A percentile compares a stretch with the other conserved stretches of the same genome.
These are phyloP conservation scores for Lasioglossum lativentre DNA, from an alignment of 2,888 invertebrate genomes.

Conservation along the genomic window DNA sequence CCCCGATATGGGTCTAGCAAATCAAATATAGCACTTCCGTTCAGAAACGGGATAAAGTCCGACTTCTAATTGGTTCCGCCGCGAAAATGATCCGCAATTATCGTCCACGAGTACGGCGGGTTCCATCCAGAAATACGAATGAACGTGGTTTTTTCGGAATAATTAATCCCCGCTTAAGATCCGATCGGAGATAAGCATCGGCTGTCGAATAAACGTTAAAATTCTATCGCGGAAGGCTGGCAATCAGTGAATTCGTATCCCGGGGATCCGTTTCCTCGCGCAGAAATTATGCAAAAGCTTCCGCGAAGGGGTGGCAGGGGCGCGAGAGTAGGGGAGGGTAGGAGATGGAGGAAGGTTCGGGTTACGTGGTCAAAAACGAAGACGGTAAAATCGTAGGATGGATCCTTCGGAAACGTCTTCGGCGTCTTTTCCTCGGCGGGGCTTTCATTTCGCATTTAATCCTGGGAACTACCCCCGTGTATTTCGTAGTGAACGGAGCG, in stretches of 20 bases:
- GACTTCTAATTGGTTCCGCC: background rate
- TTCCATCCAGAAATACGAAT: background rate
- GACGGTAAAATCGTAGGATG: conserved; percentile 27
- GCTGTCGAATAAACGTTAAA: conserved; percentile 12
- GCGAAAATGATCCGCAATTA: background rate
- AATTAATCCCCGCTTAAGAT: background rate
- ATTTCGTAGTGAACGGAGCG: conserved; percentile 57
- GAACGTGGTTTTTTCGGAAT: background rate
- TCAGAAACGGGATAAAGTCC: background rate
- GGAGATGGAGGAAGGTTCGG: background rate
- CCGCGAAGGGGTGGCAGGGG: background rate
- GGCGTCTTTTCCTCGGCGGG: conserved; percentile 24
- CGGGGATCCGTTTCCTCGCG: conserved; percentile 1
- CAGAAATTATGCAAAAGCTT: conserved; percentile 14
- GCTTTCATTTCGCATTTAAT: conserved; percentile 59
- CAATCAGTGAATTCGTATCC: conserved; percentile 9
- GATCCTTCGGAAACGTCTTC: conserved; percentile 42
- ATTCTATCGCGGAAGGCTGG: background rate
- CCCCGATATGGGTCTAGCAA: background rate
- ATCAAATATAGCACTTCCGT: background rate
- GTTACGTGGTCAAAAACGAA: conserved; percentile 22
- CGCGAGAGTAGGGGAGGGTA: background rate
- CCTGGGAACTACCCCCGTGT: conserved; percentile 56
- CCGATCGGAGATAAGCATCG: background rate
- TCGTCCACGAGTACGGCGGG: background rate